Conservation (phyloP, 2,797 vertebrate genomes). For the Xenops minutus region DNA sequence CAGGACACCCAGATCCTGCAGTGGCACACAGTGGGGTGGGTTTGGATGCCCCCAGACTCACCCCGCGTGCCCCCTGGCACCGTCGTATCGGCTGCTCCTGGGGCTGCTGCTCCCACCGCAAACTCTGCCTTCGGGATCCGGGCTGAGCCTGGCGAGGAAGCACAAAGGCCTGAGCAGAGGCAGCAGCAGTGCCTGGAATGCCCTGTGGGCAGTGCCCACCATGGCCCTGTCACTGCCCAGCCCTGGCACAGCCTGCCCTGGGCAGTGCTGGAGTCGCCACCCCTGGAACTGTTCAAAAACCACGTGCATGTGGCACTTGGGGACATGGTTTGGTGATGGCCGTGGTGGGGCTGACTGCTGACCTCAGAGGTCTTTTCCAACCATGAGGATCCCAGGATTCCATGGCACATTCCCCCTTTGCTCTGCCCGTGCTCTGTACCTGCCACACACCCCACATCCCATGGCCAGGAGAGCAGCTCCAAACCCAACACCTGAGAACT, state of each 20-base stretch:
- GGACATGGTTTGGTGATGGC: not conserved
- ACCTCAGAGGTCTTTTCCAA: not conserved
- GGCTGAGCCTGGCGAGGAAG: not conserved
- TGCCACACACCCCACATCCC: not conserved
- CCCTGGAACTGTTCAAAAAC: not conserved
- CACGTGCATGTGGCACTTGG: not conserved
- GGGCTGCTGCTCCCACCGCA: conserved; percentile 24
- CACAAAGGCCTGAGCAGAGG: not conserved
- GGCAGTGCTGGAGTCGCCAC: accelerated
- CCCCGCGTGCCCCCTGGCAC: not conserved
- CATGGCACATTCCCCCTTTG: accelerated
- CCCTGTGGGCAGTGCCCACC: not conserved
- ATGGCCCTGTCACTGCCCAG: accelerated
- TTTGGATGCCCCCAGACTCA: not conserved
- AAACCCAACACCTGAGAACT: accelerated
- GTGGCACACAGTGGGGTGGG: accelerated
- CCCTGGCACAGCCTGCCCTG: not conserved
- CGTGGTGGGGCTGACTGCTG: not conserved
- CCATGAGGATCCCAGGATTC: accelerated
- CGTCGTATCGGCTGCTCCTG: conserved; percentile 11
- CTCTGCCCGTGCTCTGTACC: not conserved
- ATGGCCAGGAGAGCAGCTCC: not conserved
- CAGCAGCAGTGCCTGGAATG: not conserved
- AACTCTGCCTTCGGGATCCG: not conserved
- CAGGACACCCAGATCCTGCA: not conserved